A percentile compares a stretch with the other conserved stretches of the same genome.
Evolutionary conservation across 2,797 vertebrate species (phyloP).

Genomic region (Danio jaintianensis): DNA sequence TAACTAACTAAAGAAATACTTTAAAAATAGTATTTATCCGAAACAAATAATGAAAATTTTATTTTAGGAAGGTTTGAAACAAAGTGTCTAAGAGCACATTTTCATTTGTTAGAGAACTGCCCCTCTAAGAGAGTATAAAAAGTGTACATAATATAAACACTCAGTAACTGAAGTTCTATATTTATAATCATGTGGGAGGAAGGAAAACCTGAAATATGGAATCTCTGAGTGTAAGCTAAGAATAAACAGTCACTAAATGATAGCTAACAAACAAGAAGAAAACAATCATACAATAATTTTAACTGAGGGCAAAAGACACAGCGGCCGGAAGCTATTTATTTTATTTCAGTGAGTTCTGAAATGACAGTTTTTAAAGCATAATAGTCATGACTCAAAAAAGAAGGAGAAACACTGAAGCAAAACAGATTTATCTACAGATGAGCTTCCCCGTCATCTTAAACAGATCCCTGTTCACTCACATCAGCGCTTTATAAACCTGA

Average conservation of each 20-base stretch:
- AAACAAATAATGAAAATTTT: too few species aligned
- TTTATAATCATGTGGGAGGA: background rate
- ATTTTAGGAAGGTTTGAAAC: too few species aligned
- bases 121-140: background rate
- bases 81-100: too few species aligned
- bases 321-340: slow-evolving; percentile 72
- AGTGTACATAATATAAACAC: background rate
- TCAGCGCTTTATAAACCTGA: background rate
- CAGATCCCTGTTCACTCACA: background rate
- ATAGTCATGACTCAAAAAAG: slow-evolving; percentile 66
- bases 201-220: slow-evolving; percentile 13
- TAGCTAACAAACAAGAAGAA: slow-evolving; percentile 47
- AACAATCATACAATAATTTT: slow-evolving; percentile 70
- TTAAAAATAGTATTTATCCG: too few species aligned
- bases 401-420: slow-evolving; percentile 5
- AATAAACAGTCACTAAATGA: slow-evolving; percentile 55
- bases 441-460: slow-evolving; percentile 5
- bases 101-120: too few species aligned
- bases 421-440: slow-evolving; percentile 24
- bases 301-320: slow-evolving; percentile 64
- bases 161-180: background rate
- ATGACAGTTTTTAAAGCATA: slow-evolving; percentile 74
- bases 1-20: too few species aligned
- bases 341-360: slow-evolving; percentile 70
- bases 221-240: background rate